Percentiles rank a stretch among this genome's conserved stretches.
Conservation (phyloP, 2,888 invertebrate species). For the Drosophila borborema region DNA sequence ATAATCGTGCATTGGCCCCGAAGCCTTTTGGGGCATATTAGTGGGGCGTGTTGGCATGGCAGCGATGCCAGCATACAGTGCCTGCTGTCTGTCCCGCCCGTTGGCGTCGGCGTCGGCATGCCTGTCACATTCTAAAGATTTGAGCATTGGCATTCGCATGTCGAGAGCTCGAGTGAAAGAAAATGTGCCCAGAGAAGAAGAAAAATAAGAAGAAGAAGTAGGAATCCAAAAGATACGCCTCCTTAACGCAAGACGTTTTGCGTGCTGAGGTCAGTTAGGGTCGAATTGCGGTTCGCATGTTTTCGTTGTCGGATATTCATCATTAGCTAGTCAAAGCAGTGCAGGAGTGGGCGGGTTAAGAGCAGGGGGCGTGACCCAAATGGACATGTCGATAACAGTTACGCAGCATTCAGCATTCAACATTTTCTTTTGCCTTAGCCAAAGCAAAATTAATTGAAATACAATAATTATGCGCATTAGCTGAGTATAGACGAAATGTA, state of each 20-base stretch:
- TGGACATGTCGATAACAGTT: conserved; percentile 47
- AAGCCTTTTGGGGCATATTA: conserved; percentile 15
- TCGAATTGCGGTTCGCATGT: conserved; percentile 45
- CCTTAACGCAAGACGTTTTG: conserved; percentile 25
- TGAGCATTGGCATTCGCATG: conserved; percentile 38
- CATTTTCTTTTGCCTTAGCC: conserved; percentile 6
- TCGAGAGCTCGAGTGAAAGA: conserved; percentile 14
- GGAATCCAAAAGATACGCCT: conserved; percentile 28
- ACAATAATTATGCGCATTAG: conserved; percentile 59
- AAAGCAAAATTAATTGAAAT: conserved; percentile 58
- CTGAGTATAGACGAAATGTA: neutral
- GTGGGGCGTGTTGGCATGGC: conserved; percentile 31
- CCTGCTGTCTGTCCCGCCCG: neutral
- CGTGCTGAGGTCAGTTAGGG: conserved; percentile 53
- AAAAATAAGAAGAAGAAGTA: neutral
- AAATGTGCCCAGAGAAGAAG: conserved; percentile 14
- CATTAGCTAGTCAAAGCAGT: conserved; percentile 40
- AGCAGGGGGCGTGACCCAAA: conserved; percentile 9
- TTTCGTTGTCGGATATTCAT: conserved; percentile 41
- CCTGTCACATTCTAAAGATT: conserved; percentile 54
- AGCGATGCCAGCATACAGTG: conserved; percentile 14
- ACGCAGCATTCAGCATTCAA: conserved; percentile 1
- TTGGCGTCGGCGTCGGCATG: neutral
- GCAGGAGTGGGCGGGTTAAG: no score
- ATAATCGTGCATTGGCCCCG: conserved; percentile 43